phyloP scores from a whole-genome alignment of 2,113 vertebrate genomes.

The Setophaga coronata region DNA sequence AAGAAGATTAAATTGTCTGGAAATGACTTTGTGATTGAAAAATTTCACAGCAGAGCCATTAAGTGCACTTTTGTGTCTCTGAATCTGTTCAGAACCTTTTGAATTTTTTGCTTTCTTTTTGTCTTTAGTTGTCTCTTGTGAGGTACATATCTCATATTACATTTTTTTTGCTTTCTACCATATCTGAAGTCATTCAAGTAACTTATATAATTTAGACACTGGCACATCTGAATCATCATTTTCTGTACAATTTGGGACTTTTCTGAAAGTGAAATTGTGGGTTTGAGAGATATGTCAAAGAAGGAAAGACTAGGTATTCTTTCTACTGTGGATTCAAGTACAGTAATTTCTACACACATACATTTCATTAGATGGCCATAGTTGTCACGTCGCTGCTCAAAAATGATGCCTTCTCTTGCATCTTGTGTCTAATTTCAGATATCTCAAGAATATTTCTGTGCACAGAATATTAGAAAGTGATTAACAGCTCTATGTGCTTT shows the following conservation, averaged over 20 bases:
- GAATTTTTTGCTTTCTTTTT: neutral
- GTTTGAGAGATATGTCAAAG: neutral
- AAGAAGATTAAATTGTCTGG: neutral
- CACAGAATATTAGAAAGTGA: conserved; percentile 41
- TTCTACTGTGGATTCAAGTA: neutral
- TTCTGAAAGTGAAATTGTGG: neutral
- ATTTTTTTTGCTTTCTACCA: neutral
- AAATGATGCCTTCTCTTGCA: neutral
- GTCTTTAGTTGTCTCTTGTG: neutral
- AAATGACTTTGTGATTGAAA: neutral
- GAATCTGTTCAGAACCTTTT: neutral
- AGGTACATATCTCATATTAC: neutral
- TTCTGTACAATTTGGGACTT: neutral
- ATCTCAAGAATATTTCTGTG: conserved; percentile 28
- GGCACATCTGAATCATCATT: neutral
- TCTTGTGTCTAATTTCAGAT: conserved; percentile 7
- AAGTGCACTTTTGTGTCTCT: neutral
- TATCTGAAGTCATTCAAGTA: neutral
- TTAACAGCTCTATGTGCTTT: conserved; percentile 35
- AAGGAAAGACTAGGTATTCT: neutral
- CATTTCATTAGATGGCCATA: neutral
- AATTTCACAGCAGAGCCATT: neutral
- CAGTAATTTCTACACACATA: neutral
- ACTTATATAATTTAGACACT: neutral
- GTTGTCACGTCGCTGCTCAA: neutral